Evolutionary conservation across 2,113 vertebrate genomes (phyloP).

Genomic region (Mesitornis unicolor): DNA sequence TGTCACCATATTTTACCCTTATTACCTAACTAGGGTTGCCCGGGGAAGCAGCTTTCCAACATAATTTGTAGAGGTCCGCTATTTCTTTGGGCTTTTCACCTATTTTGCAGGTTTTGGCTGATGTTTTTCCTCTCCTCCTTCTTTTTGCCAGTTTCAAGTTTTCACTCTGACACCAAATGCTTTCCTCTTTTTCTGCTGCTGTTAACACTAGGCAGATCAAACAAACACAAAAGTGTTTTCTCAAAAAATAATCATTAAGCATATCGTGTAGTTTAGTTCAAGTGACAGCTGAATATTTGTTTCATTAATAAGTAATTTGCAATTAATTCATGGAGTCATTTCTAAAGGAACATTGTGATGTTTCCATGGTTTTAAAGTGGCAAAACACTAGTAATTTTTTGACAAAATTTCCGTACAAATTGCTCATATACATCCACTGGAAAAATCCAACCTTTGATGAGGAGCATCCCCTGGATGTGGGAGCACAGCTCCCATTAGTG

Average conservation of each 20-base stretch:
- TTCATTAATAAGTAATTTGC: constrained; percentile 72
- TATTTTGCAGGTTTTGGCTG: background rate
- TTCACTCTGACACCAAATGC: background rate
- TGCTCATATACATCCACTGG: background rate
- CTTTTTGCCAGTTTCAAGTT: constrained; percentile 27
- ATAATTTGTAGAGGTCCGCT: background rate
- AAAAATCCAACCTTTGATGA: background rate
- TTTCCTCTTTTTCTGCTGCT: background rate
- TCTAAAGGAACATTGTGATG: constrained; percentile 35
- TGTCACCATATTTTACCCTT: background rate
- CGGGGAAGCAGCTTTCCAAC: background rate
- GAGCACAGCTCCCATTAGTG: background rate
- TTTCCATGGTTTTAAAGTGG: constrained; percentile 46
- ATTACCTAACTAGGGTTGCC: background rate
- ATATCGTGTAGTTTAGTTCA: constrained; percentile 17
- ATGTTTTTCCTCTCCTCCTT: background rate
- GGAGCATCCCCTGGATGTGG: background rate
- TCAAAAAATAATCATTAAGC: constrained; percentile 65
- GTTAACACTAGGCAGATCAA: constrained; percentile 60
- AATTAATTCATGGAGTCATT: constrained; percentile 63
- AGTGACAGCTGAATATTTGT: constrained; percentile 70
- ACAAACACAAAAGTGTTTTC: constrained; percentile 59
- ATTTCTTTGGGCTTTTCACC: background rate
- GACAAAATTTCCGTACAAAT: constrained; percentile 15
- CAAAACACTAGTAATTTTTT: constrained; percentile 10